Evolutionary conservation across 2,888 invertebrate species (phyloP).

Genomic region (Rotaria socialis): DNA sequence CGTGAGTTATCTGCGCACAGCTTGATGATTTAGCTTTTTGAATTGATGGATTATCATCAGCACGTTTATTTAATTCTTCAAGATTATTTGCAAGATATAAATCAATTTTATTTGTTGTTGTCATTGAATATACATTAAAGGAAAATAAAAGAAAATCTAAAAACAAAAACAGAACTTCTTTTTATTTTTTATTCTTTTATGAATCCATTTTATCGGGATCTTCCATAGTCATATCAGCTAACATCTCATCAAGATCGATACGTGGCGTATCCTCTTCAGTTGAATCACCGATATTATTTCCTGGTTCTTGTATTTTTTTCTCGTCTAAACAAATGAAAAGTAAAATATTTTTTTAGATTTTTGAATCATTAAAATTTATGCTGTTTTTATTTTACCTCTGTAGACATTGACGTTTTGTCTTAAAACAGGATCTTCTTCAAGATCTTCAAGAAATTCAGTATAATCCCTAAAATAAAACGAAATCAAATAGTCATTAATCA

Average conservation of each 20-base stretch:
- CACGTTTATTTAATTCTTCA: slow-evolving; percentile 5
- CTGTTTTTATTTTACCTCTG: slow-evolving; percentile 54
- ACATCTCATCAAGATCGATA: slow-evolving; percentile 44
- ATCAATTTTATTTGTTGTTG: neutral
- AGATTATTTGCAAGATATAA: neutral
- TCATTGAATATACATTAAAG: neutral
- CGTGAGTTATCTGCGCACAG: neutral
- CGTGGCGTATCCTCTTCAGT: slow-evolving; percentile 42
- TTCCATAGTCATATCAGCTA: slow-evolving; percentile 38
- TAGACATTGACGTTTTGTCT: slow-evolving; percentile 90
- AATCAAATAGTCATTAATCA: neutral
- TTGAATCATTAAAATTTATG: neutral
- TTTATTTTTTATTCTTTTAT: slow-evolving; percentile 1
- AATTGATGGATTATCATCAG: neutral
- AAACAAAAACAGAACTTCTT: neutral
- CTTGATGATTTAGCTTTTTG: slow-evolving; percentile 8
- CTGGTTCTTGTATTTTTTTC: neutral
- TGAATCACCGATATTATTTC: neutral
- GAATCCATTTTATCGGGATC: slow-evolving; percentile 8
- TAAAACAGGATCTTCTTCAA: slow-evolving; percentile 85
- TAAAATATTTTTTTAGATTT: neutral
- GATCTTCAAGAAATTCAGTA: slow-evolving; percentile 88
- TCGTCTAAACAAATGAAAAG: neutral
- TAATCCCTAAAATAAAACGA: slow-evolving; percentile 70
- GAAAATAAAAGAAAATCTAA: neutral